Percentiles rank a stretch among this genome's conserved stretches.
phyloP scores from a whole-genome alignment of 2,113 vertebrate species.

The Prinia subflava region DNA sequence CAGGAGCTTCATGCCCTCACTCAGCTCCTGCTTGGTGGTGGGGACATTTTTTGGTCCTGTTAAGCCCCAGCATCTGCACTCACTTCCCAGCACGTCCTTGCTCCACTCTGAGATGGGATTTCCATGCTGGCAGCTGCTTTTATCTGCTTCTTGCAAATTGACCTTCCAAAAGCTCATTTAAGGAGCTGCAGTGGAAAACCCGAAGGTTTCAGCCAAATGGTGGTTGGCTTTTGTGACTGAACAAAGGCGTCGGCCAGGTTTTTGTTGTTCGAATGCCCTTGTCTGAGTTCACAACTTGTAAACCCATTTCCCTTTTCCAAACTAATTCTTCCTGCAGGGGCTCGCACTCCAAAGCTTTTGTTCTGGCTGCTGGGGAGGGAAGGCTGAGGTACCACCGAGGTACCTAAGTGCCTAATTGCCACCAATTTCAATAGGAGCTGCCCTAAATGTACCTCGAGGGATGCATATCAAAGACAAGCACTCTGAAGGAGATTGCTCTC shows the following conservation, averaged over 20 bases:
- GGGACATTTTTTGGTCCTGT: neutral
- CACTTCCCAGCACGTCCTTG: neutral
- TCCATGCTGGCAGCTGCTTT: neutral
- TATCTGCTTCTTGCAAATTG: neutral
- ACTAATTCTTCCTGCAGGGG: constrained; percentile 4
- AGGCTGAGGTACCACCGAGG: neutral
- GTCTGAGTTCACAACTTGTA: constrained; percentile 37
- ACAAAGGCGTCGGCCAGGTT: constrained; percentile 4
- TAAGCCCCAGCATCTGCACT: neutral
- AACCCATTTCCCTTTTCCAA: constrained; percentile 29
- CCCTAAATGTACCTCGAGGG: neutral
- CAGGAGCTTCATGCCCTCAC: neutral
- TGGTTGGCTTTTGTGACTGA: constrained; percentile 18
- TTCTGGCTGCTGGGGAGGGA: neutral
- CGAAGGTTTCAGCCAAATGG: neutral
- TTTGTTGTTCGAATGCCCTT: neutral
- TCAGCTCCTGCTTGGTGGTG: neutral
- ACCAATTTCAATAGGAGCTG: neutral
- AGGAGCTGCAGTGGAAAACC: neutral
- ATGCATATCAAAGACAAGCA: neutral
- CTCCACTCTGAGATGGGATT: neutral
- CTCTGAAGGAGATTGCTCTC: neutral
- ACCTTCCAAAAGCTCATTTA: neutral
- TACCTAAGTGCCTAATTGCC: constrained; percentile 7
- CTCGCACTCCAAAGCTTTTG: neutral